Evolutionary conservation across 1,140 invertebrate genomes (phyloP).

Genomic region (Drosophila elegans): DNA sequence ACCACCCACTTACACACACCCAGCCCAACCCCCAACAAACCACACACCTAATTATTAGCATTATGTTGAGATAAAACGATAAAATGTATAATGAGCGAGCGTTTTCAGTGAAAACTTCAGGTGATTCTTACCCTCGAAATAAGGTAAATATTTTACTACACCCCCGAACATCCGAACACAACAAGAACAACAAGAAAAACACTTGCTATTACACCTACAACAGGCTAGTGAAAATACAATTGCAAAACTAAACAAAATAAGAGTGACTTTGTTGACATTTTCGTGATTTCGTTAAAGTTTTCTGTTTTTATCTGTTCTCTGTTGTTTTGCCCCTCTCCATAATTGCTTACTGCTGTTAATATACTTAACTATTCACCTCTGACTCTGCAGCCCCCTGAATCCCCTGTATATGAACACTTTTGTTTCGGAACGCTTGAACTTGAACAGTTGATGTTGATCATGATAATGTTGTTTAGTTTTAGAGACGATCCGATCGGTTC

Average conservation of each 20-base stretch:
- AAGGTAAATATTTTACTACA: conserved; percentile 79
- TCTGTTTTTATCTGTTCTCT: conserved; percentile 67
- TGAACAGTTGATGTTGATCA: conserved; percentile 63
- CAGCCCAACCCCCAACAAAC: not conserved
- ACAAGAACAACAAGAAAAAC: conserved; percentile 15
- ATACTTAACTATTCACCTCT: conserved; percentile 25
- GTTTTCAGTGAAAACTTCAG: conserved; percentile 81
- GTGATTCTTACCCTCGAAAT: conserved; percentile 68
- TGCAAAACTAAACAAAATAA: conserved; percentile 31
- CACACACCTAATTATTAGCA: conserved; percentile 58
- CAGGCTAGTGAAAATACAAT: conserved; percentile 76
- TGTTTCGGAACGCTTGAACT: conserved; percentile 19
- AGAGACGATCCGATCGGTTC: conserved; percentile 13
- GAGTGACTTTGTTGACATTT: conserved; percentile 43
- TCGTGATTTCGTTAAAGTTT: conserved; percentile 45
- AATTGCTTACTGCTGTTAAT: conserved; percentile 72
- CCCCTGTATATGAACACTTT: conserved; percentile 40
- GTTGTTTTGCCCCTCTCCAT: conserved; percentile 62
- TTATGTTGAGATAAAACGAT: conserved; percentile 64
- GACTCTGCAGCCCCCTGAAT: conserved; percentile 15
- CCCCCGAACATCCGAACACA: conserved; percentile 1
- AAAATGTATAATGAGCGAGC: conserved; percentile 65
- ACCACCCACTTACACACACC: conserved; percentile 46
- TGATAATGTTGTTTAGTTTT: conserved; percentile 80
- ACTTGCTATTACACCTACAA: conserved; percentile 14